phyloP scores from a whole-genome alignment of 2,888 invertebrate genomes.

The Catocala sponsa region DNA sequence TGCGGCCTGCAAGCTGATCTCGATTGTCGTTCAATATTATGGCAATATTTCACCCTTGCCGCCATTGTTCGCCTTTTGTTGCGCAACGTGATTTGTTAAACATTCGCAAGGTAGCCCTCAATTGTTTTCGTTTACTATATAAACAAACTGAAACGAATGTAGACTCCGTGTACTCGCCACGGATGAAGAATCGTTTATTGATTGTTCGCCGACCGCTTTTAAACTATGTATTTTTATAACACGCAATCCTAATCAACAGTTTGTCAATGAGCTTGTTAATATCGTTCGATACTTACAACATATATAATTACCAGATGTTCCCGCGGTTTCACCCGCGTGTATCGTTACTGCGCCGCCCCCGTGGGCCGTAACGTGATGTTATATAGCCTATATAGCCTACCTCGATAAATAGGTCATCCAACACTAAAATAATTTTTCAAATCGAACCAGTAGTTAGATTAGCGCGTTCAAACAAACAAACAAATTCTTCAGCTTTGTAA shows the following conservation, averaged over 20 bases:
- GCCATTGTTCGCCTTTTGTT: slow-evolving; percentile 80
- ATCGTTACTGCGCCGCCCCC: no score
- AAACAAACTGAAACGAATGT: slow-evolving; percentile 62
- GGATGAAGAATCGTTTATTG: slow-evolving; percentile 28
- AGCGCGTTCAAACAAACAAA: no score
- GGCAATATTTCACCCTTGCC: slow-evolving; percentile 72
- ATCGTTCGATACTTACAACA: no score
- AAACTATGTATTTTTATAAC: background rate
- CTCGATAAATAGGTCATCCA: no score
- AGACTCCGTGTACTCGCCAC: slow-evolving; percentile 21
- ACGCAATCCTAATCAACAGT: background rate
- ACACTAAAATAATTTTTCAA: no score
- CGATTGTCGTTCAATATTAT: slow-evolving; percentile 75
- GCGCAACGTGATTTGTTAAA: slow-evolving; percentile 82
- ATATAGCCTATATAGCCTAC: no score
- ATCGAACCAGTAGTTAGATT: no score
- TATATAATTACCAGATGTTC: no score
- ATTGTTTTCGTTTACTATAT: slow-evolving; percentile 75
- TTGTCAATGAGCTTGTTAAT: background rate
- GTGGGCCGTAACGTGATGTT: no score
- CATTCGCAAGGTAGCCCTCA: slow-evolving; percentile 68
- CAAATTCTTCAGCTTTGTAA: no score
- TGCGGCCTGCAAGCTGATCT: slow-evolving; percentile 43
- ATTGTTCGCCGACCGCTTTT: slow-evolving; percentile 1
- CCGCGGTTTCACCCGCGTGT: no score